Conservation (phyloP, 2,888 invertebrate species). For the Archips crataeganus region DNA sequence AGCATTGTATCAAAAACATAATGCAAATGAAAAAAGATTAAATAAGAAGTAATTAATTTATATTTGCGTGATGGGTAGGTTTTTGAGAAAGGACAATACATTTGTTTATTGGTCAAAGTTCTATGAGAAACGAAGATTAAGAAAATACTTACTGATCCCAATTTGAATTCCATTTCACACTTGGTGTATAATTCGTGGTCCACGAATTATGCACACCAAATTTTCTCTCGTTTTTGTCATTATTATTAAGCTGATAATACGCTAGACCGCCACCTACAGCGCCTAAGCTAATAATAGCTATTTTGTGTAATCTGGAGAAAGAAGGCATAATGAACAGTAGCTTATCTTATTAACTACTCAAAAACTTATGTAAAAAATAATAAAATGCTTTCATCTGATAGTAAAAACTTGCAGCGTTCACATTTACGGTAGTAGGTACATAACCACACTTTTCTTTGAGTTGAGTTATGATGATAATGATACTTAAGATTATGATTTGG, state of each 20-base stretch:
- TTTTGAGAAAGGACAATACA: too few species aligned
- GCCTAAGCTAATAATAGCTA: conserved; percentile 86
- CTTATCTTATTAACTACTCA: conserved; percentile 19
- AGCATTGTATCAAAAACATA: neutral
- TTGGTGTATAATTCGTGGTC: conserved; percentile 89
- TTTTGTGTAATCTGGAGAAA: conserved; percentile 85
- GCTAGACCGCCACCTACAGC: conserved; percentile 88
- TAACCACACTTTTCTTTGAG: conserved; percentile 5
- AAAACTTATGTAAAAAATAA: conserved; percentile 17
- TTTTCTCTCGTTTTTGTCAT: conserved; percentile 71
- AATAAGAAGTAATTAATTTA: conserved; percentile 43
- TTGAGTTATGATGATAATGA: too few species aligned
- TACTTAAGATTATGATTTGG: too few species aligned
- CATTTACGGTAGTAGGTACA: neutral
- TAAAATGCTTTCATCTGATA: conserved; percentile 17
- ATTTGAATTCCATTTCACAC: conserved; percentile 93
- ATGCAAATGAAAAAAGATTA: conserved; percentile 8
- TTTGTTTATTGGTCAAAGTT: too few species aligned
- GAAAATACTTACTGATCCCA: conserved; percentile 92
- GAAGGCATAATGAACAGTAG: conserved; percentile 73
- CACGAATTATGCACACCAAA: conserved; percentile 87
- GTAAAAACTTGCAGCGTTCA: neutral
- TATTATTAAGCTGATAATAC: conserved; percentile 84
- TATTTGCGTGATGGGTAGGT: too few species aligned
- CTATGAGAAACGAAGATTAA: too few species aligned